These are phyloP conservation scores for Cottus gobio DNA, from an alignment of 2,113 vertebrate species.

Conservation along the genomic window DNA sequence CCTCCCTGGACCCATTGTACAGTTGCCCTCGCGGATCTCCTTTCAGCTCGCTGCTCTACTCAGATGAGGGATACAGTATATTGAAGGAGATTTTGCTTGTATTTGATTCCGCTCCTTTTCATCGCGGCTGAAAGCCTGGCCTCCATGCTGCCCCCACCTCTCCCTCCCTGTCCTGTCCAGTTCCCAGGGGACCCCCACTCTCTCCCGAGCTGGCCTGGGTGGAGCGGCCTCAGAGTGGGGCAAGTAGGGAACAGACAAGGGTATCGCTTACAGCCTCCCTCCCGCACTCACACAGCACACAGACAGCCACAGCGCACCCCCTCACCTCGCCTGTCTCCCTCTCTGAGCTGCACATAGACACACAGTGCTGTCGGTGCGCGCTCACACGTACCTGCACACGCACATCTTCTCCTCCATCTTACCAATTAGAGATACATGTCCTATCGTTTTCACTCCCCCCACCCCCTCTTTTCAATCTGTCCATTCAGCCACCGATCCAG, in stretches of 20 bases:
- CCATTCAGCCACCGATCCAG: conserved; percentile 65
- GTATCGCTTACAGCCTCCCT: conserved; percentile 82
- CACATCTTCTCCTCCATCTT: conserved; percentile 57
- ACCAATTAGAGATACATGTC: conserved; percentile 71
- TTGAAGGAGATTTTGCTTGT: conserved; percentile 82
- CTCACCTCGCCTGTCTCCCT: conserved; percentile 52
- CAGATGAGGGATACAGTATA: conserved; percentile 83
- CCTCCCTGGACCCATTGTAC: conserved; percentile 75
- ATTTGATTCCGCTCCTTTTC: conserved; percentile 86
- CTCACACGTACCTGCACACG: conserved; percentile 35
- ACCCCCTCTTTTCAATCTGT: conserved; percentile 33
- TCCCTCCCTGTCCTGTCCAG: conserved; percentile 74
- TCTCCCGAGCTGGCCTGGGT: conserved; percentile 83
- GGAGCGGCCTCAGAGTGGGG: conserved; percentile 85
- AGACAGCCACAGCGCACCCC: conserved; percentile 55
- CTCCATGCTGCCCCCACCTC: conserved; percentile 64
- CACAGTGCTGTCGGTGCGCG: conserved; percentile 20
- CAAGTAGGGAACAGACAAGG: conserved; percentile 87
- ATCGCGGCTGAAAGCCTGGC: conserved; percentile 84
- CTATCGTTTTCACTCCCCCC: conserved; percentile 66
- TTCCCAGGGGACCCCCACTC: conserved; percentile 87
- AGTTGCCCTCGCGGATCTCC: conserved; percentile 71
- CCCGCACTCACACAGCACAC: conserved; percentile 48
- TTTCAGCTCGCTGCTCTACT: conserved; percentile 80
- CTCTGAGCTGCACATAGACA: conserved; percentile 54